Conservation (phyloP, 2,888 invertebrate genomes). For the Drosophila emarginata region DNA sequence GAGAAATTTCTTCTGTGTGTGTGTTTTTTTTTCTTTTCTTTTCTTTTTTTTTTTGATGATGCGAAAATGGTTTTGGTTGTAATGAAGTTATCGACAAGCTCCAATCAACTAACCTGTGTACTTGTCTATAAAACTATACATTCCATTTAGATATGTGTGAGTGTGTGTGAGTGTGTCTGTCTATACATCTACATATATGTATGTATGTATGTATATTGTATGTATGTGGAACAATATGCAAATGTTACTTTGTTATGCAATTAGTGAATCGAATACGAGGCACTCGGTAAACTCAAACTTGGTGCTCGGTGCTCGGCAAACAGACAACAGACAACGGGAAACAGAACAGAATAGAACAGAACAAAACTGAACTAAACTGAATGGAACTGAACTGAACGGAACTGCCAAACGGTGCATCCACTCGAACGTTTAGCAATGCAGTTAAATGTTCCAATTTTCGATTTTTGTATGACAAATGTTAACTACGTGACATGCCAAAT, state of each 20-base stretch:
- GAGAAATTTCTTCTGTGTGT: constrained; percentile 10
- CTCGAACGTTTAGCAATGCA: constrained; percentile 61
- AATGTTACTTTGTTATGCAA: constrained; percentile 79
- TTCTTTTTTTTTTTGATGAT: constrained; percentile 55
- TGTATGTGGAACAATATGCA: constrained; percentile 76
- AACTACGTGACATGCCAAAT: not conserved
- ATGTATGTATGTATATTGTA: constrained; percentile 55
- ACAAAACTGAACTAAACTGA: constrained; percentile 33
- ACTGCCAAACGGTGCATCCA: constrained; percentile 34
- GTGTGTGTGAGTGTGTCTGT: constrained; percentile 49
- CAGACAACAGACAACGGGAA: constrained; percentile 50
- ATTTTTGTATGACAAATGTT: not conserved
- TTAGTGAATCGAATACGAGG: constrained; percentile 78
- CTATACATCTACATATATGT: constrained; percentile 31
- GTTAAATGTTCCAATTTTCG: constrained; percentile 49
- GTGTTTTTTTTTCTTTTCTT: not conserved
- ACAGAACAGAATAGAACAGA: constrained; percentile 6
- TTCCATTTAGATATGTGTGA: constrained; percentile 8
- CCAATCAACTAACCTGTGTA: constrained; percentile 21
- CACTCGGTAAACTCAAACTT: constrained; percentile 52
- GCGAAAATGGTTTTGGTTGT: constrained; percentile 62
- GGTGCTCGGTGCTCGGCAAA: constrained; percentile 63
- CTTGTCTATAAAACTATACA: constrained; percentile 15
- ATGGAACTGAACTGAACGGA: constrained; percentile 27
- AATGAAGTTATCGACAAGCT: constrained; percentile 71